Conservation (phyloP, 37 sponge, comb jelly and placozoan genomes). For the Diacarnus erythraeanus region DNA sequence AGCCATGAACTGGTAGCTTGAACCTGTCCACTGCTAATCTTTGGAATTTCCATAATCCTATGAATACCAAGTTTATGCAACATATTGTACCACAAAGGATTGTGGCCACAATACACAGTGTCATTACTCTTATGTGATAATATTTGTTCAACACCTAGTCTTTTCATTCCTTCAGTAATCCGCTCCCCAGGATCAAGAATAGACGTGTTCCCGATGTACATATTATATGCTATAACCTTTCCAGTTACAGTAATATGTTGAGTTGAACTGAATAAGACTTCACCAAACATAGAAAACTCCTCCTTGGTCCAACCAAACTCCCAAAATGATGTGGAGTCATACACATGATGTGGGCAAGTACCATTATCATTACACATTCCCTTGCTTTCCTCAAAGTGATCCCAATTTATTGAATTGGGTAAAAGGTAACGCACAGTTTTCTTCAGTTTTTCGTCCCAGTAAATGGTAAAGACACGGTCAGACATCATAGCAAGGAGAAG, state of each 20-base stretch:
- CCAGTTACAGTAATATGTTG: constrained; percentile 15
- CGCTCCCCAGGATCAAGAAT: neutral
- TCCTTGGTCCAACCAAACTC: constrained; percentile 24
- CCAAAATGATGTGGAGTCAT: constrained; percentile 4
- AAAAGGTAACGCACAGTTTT: neutral
- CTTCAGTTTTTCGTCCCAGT: constrained; percentile 32
- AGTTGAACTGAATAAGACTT: neutral
- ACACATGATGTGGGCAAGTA: neutral
- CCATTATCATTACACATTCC: constrained; percentile 19
- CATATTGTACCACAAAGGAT: constrained; percentile 3
- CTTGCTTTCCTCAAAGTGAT: neutral
- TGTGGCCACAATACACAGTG: neutral
- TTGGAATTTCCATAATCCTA: constrained; percentile 22
- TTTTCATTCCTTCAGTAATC: constrained; percentile 2
- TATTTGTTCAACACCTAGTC: constrained; percentile 6
- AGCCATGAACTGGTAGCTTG: neutral
- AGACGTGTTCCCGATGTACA: neutral
- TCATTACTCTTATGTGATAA: neutral
- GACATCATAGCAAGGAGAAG: constrained; percentile 44
- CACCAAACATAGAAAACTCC: constrained; percentile 11
- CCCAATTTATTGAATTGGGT: constrained; percentile 35
- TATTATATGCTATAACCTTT: neutral
- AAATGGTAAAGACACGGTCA: constrained; percentile 31
- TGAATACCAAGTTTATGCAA: constrained; percentile 21
- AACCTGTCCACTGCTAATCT: neutral